phyloP scores from a whole-genome alignment of 2,113 vertebrate species.

The Xyrauchen texanus region DNA sequence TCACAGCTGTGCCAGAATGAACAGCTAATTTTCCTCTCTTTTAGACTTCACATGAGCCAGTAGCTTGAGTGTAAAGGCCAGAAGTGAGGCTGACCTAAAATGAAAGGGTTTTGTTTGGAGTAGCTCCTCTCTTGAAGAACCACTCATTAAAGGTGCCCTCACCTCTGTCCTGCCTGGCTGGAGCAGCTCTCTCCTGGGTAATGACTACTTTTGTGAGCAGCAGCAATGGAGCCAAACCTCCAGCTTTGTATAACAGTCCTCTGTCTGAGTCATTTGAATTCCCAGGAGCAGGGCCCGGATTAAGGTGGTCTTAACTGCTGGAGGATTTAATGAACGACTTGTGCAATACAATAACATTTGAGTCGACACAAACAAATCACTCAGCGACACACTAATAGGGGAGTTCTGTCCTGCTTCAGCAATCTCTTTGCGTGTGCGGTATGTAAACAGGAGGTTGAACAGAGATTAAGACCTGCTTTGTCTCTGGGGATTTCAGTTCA shows the following conservation, averaged over 20 bases:
- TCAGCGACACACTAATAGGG: conserved; percentile 55
- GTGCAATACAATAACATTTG: conserved; percentile 63
- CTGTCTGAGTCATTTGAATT: conserved; percentile 55
- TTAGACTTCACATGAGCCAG: conserved; percentile 30
- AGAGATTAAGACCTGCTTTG: conserved; percentile 57
- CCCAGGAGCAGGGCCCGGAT: conserved; percentile 58
- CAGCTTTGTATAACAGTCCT: conserved; percentile 29
- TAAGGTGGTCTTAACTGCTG: conserved; percentile 60
- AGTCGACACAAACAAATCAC: conserved; percentile 66
- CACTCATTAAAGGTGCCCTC: conserved; percentile 65
- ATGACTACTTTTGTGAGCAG: conserved; percentile 49
- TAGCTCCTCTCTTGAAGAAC: conserved; percentile 43
- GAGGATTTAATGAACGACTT: conserved; percentile 57
- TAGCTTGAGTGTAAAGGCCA: conserved; percentile 47
- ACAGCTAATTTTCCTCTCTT: conserved; percentile 42
- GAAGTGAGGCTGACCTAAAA: conserved; percentile 52
- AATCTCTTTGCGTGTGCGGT: conserved; percentile 41
- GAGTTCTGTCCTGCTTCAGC: conserved; percentile 22
- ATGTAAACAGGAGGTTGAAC: conserved; percentile 42
- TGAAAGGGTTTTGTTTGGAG: conserved; percentile 52
- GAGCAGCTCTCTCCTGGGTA: conserved; percentile 49
- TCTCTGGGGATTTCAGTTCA: conserved; percentile 31
- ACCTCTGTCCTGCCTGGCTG: conserved; percentile 54
- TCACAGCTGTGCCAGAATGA: conserved; percentile 35
- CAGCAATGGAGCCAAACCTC: conserved; percentile 36